phyloP scores from a whole-genome alignment of 2,888 invertebrate genomes.

The Gandaritis pyraliata region DNA sequence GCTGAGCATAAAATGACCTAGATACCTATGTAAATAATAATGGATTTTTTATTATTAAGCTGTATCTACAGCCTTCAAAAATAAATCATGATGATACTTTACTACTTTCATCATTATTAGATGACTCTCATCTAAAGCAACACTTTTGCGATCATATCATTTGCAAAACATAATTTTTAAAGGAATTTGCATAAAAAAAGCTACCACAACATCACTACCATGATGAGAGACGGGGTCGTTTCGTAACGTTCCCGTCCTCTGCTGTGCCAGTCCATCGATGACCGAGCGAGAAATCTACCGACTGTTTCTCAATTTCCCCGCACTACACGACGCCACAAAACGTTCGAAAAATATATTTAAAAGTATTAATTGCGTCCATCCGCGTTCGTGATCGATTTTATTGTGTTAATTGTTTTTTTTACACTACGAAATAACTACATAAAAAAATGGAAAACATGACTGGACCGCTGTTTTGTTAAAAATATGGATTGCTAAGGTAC shows the following conservation, averaged over 20 bases:
- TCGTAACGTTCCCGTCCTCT: constrained; percentile 60
- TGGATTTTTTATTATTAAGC: too few species aligned
- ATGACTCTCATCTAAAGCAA: too few species aligned
- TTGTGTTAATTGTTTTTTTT: constrained; percentile 7
- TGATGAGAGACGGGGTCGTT: constrained; percentile 51
- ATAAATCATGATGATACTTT: too few species aligned
- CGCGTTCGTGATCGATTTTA: constrained; percentile 25
- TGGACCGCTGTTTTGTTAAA: constrained; percentile 26
- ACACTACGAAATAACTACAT: constrained; percentile 5
- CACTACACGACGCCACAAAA: constrained; percentile 51
- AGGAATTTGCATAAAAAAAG: constrained; percentile 24
- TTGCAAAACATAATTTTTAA: background rate
- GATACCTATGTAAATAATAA: too few species aligned
- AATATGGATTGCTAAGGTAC: constrained; percentile 33
- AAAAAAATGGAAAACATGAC: constrained; percentile 4
- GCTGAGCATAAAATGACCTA: too few species aligned
- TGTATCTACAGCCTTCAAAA: too few species aligned
- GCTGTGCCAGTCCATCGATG: constrained; percentile 64
- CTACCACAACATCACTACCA: constrained; percentile 52
- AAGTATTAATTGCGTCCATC: constrained; percentile 28
- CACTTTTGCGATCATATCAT: too few species aligned
- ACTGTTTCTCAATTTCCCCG: constrained; percentile 65
- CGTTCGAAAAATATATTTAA: constrained; percentile 28
- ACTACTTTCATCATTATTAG: too few species aligned
- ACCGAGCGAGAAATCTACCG: constrained; percentile 71